Evolutionary conservation across 2,888 invertebrate genomes (phyloP), one percentile per base, ranked within the genome.

Genomic region (Ormia ochracea): DNA sequence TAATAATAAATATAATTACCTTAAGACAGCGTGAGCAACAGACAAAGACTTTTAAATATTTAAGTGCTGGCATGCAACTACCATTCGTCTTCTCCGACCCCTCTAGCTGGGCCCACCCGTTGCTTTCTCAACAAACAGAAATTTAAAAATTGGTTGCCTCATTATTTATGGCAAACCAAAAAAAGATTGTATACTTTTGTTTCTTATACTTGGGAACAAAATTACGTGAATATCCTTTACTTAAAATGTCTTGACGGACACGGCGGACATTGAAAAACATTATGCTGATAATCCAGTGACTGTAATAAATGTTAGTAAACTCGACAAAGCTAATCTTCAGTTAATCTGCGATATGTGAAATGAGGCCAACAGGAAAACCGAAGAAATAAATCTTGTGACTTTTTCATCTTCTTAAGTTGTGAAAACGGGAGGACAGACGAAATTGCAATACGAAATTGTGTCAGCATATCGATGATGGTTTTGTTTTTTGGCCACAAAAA

Each of bases 1-100:
- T 69, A 36, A n/a, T n/a, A n/a, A 2, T 5, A 41, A 56, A 69
- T 28, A 26, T 19, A 45, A 59, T 52, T 33, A 74, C 63, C 61
- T 74, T 82, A 82, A 85, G 83, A 41, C 83, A 45, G 78, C 86
- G 84, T 86, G 85, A 85, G 85, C 82, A 82, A 84, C 43, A 41
- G 9, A 83, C 78, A 56, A 61, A 4, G 17, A 9, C 54, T 68
- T 26, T 26, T 26, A 56, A 28, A 52, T 19, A 43, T n/a, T 61
- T n/a, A 41, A 61, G 50, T 31, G 33, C 21, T 45, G 33, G 28
- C 41, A 23, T 10, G 65, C 23, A n/a, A n/a, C n/a, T n/a, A 41
- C 5, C 43, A 43, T 12, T 41, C 17, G 14, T 43, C n/a, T 38
- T 33, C 66, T 50, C 59, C 65, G n/a, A n/a, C 59, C 72, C 45